Conservation (phyloP, 2,113 vertebrate genomes). For the Macrotis lagotis region DNA sequence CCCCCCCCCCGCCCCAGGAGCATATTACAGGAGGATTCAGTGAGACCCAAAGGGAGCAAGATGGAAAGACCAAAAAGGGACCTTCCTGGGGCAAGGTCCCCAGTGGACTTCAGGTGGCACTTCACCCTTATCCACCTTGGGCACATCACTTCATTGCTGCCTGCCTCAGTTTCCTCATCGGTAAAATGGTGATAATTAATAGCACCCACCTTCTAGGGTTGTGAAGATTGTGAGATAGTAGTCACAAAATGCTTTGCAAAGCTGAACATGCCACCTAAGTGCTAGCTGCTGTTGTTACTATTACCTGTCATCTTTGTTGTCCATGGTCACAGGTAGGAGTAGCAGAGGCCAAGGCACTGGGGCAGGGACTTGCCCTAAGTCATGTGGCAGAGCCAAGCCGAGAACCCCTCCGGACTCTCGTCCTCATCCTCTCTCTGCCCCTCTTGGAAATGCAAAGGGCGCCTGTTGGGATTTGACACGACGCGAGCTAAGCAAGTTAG, state of each 20-base stretch:
- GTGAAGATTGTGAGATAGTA: background rate
- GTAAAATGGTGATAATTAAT: too few relatives aligned
- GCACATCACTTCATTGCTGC: too few relatives aligned
- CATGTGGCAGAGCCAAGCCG: background rate
- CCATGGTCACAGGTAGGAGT: too few relatives aligned
- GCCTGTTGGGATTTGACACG: background rate
- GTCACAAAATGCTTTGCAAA: too few relatives aligned
- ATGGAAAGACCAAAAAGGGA: too few relatives aligned
- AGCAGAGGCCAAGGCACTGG: background rate
- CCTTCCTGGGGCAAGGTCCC: background rate
- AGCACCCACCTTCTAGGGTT: background rate
- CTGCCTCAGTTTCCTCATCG: background rate
- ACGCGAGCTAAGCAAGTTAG: background rate
- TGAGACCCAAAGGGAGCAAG: too few relatives aligned
- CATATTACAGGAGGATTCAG: too few relatives aligned
- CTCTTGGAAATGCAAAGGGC: too few relatives aligned
- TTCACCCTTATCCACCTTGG: too few relatives aligned
- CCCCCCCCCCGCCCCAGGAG: background rate
- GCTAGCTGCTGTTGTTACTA: too few relatives aligned
- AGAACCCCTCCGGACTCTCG: too few relatives aligned
- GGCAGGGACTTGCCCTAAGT: too few relatives aligned
- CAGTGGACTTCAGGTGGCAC: background rate
- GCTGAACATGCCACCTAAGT: background rate
- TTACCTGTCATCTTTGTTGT: background rate
- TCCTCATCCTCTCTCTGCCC: background rate